Evolutionary conservation across 2,888 invertebrate genomes (phyloP).

Genomic region (Ethmia dodecea): DNA sequence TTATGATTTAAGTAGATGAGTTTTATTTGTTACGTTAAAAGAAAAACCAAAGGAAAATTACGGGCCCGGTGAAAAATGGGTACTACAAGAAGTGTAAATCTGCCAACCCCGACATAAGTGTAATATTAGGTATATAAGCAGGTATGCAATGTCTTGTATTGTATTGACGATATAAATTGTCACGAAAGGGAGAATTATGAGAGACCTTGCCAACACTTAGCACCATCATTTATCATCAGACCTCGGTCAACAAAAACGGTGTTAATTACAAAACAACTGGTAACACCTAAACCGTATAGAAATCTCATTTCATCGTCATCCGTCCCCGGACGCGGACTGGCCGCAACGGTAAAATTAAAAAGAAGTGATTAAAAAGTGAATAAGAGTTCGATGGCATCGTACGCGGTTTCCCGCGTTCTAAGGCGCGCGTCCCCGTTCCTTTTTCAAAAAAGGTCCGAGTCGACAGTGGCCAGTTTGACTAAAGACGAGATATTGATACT

Average conservation of each 20-base stretch:
- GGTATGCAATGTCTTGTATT: too few species aligned
- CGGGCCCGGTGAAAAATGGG: too few species aligned
- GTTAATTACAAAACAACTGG: background rate
- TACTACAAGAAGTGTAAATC: too few species aligned
- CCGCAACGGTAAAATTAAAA: background rate
- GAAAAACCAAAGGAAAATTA: too few species aligned
- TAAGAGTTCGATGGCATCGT: slow-evolving; percentile 47
- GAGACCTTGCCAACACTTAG: too few species aligned
- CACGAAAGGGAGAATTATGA: too few species aligned
- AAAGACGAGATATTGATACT: slow-evolving; percentile 67
- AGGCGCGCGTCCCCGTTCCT: slow-evolving; percentile 52
- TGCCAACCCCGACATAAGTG: too few species aligned
- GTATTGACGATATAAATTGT: too few species aligned
- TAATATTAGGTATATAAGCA: too few species aligned
- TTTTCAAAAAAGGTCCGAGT: slow-evolving; percentile 62
- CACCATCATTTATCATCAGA: too few species aligned
- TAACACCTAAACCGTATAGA: slow-evolving; percentile 5
- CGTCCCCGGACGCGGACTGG: slow-evolving; percentile 6
- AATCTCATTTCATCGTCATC: slow-evolving; percentile 11
- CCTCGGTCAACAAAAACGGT: background rate
- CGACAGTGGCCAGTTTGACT: slow-evolving; percentile 64
- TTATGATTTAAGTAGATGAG: too few species aligned
- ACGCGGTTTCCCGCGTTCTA: slow-evolving; percentile 55
- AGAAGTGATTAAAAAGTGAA: background rate
- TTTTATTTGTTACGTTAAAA: too few species aligned